Percentiles rank a stretch among this genome's conserved stretches.
Conservation (phyloP, 2,113 vertebrate species). For the Notarius quadriscutis region DNA sequence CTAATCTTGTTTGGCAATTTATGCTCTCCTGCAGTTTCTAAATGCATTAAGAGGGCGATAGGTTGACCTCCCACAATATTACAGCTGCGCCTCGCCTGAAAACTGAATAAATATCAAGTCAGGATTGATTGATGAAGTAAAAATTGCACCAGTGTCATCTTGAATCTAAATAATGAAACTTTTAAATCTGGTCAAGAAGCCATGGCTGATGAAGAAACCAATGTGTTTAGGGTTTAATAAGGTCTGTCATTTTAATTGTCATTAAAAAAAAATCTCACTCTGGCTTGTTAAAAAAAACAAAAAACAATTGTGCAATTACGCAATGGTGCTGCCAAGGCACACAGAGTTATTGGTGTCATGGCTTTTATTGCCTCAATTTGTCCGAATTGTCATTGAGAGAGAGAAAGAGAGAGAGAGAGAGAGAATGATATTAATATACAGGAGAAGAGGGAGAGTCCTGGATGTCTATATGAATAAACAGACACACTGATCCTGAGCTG, state of each 20-base stretch:
- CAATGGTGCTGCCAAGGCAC: conserved; percentile 73
- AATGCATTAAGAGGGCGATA: conserved; percentile 1
- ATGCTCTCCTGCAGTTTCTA: background rate
- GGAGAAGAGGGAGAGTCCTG: conserved; percentile 9
- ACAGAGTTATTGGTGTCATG: conserved; percentile 74
- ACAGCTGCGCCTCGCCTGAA: conserved; percentile 19
- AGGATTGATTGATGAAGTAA: conserved; percentile 67
- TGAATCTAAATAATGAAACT: conserved; percentile 64
- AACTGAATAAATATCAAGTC: conserved; percentile 50
- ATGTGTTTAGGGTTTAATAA: conserved; percentile 62
- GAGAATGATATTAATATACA: background rate
- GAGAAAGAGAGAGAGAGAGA: conserved; percentile 4
- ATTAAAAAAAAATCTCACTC: conserved; percentile 59
- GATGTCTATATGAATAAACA: background rate
- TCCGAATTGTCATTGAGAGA: conserved; percentile 66
- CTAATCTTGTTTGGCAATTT: background rate
- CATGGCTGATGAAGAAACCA: conserved; percentile 55
- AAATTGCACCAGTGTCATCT: conserved; percentile 65
- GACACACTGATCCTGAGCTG: background rate
- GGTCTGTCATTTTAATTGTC: conserved; percentile 71
- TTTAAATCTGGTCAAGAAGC: conserved; percentile 53
- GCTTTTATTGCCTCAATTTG: conserved; percentile 76
- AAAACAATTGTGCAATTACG: conserved; percentile 74
- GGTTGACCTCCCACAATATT: conserved; percentile 9
- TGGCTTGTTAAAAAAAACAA: conserved; percentile 76